phyloP scores from a whole-genome alignment of 2,888 invertebrate species.

The Hoplodrina ambigua region DNA sequence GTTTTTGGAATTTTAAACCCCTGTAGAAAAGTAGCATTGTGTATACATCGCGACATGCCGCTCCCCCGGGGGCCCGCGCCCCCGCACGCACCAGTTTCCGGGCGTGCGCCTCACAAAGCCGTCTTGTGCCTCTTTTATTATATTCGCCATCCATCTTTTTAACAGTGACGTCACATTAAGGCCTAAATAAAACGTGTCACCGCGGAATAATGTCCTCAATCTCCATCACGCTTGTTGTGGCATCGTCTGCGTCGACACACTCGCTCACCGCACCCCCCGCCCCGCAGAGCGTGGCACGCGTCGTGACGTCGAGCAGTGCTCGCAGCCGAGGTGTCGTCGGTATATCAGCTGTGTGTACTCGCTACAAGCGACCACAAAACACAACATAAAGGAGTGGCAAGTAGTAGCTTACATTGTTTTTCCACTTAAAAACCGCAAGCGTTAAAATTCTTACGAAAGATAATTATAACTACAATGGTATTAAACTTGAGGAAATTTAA shows the following conservation, averaged over 20 bases:
- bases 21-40: constrained; percentile 67
- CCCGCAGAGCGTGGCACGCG: no score
- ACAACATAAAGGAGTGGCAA: no score
- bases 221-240: constrained; percentile 43
- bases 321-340: no score
- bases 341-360: no score
- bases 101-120: constrained; percentile 67
- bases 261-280: no score
- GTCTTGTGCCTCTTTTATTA: constrained; percentile 73
- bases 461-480: no score
- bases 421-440: no score
- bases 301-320: no score
- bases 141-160: constrained; percentile 76
- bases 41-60: constrained; percentile 26
- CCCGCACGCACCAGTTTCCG: constrained; percentile 23
- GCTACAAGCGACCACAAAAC: no score
- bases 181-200: constrained; percentile 75
- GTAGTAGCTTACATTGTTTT: no score
- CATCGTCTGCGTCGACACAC: not conserved
- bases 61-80: constrained; percentile 22
- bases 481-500: no score
- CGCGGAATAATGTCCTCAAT: constrained; percentile 68
- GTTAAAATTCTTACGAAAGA: no score
- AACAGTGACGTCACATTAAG: constrained; percentile 75
- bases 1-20: constrained; percentile 64